Conservation (phyloP, 2,113 vertebrate species). For the Plectropomus leopardus region DNA sequence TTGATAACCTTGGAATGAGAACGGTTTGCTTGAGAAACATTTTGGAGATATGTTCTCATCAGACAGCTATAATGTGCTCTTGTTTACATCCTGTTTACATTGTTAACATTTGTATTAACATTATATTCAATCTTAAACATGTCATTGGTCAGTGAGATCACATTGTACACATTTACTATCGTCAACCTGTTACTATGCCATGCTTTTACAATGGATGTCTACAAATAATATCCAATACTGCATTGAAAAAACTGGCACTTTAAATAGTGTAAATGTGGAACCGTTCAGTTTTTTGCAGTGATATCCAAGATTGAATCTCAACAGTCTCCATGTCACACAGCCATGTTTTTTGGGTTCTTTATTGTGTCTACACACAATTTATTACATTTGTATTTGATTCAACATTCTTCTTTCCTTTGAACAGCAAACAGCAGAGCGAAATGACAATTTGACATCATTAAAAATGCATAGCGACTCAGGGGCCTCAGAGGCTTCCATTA, state of each 20-base stretch:
- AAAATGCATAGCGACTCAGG: conserved; percentile 81
- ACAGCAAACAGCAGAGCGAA: conserved; percentile 75
- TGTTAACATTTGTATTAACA: background rate
- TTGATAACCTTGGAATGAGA: too few relatives aligned
- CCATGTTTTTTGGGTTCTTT: conserved; percentile 19
- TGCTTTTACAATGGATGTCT: background rate
- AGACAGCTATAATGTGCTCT: background rate
- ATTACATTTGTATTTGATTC: conserved; percentile 64
- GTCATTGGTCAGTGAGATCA: background rate
- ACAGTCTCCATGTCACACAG: conserved; percentile 11
- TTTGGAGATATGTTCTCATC: background rate
- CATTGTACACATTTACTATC: background rate
- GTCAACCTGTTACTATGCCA: background rate
- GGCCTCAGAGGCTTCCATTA: conserved; percentile 83
- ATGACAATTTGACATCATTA: conserved; percentile 83
- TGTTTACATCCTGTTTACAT: background rate
- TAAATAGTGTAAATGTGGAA: background rate
- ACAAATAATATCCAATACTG: background rate
- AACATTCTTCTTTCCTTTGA: conserved; percentile 51
- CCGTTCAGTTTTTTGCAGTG: background rate
- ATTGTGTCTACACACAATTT: conserved; percentile 57
- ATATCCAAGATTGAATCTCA: conserved; percentile 15
- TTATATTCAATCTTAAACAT: background rate
- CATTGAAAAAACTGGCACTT: background rate
- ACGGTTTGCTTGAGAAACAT: too few relatives aligned